Evolutionary conservation across 2,888 invertebrate species (phyloP), one percentile per base, ranked within the genome.

Genomic region (Periphyllus acericola): DNA sequence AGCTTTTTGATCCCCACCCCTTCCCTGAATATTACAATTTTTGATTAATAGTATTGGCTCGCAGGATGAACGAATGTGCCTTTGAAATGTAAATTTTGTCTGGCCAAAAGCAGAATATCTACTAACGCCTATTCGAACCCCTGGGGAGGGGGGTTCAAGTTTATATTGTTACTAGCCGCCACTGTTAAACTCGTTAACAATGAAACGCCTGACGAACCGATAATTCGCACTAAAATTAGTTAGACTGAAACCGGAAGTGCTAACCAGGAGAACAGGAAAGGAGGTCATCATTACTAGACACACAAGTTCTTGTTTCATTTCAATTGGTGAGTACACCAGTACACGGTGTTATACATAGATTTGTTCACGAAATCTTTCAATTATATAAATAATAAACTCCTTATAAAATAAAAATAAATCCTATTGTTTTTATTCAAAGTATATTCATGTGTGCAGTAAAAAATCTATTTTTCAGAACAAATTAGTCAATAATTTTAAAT

Each of bases 11-110:
- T 80, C 71, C 46, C 36, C 80, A 14, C 17, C 21, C 40, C 6
- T 71, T 19, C 19, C 4, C 60, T 34, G 81, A 75, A 87, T 81
- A 87, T 87, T 87, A 87, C 81, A 87, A 87, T 87, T 87, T 87
- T 87, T 87, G 87, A 87, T 87, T 87, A 87, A 81, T 66, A 52
- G 81, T 87, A 87, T 87, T 75, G 87, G 84, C 46, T 78, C 66
- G 76, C 52, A 76, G 34, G 19, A 87, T 36, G 86, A 86, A 86
- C 81, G 34, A 87, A 87, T 81, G 72, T 80, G 71, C 80, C 87
- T 87, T 87, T 87, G 87, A 81, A 87, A 87, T 87, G 87, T 87
- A 87, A 87, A 87, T 87, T 87, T 75, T 34, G 74, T 81, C 46
- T n/a, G 79, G 72, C 86, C 79, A 81, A 87, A 87, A 81, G 74